Evolutionary conservation across 1,140 invertebrate species (phyloP).

Genomic region (Aricia agestis): DNA sequence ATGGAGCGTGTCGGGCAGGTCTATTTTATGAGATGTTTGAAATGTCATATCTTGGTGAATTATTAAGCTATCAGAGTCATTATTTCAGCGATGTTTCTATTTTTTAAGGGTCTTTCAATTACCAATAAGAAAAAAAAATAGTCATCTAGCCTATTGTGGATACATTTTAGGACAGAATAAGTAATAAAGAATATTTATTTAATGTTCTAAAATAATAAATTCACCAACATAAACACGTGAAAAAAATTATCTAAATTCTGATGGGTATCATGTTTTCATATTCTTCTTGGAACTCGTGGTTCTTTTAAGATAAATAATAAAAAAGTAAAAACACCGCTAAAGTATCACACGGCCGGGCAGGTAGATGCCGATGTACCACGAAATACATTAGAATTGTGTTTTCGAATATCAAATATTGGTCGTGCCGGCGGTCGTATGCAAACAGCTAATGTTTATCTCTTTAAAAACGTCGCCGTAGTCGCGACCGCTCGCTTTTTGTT

Average conservation of each 20-base stretch:
- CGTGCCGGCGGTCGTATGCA: slow-evolving; percentile 67
- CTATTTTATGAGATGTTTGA: too few relatives aligned
- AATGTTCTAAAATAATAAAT: slow-evolving; percentile 16
- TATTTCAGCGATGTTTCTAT: too few relatives aligned
- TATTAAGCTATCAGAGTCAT: too few relatives aligned
- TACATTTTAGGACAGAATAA: slow-evolving; percentile 31
- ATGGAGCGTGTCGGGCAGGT: too few relatives aligned
- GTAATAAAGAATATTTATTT: neutral
- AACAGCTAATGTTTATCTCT: slow-evolving; percentile 73
- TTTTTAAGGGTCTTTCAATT: too few relatives aligned
- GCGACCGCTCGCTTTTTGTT: slow-evolving; percentile 70
- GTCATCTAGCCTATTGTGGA: too few relatives aligned
- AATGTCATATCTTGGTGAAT: too few relatives aligned
- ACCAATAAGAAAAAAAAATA: too few relatives aligned
- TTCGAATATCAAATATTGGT: slow-evolving; percentile 74
- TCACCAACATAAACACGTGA: neutral
- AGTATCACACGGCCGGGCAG: slow-evolving; percentile 55
- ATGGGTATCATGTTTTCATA: neutral
- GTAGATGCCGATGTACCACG: slow-evolving; percentile 56
- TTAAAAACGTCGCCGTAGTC: slow-evolving; percentile 65
- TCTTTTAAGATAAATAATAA: slow-evolving; percentile 17
- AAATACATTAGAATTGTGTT: slow-evolving; percentile 74
- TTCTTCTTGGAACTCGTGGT: neutral
- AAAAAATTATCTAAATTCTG: neutral
- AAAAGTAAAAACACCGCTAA: slow-evolving; percentile 59